phyloP scores from a whole-genome alignment of 2,113 vertebrate species.

The Sterrhoptilus dennistouni region DNA sequence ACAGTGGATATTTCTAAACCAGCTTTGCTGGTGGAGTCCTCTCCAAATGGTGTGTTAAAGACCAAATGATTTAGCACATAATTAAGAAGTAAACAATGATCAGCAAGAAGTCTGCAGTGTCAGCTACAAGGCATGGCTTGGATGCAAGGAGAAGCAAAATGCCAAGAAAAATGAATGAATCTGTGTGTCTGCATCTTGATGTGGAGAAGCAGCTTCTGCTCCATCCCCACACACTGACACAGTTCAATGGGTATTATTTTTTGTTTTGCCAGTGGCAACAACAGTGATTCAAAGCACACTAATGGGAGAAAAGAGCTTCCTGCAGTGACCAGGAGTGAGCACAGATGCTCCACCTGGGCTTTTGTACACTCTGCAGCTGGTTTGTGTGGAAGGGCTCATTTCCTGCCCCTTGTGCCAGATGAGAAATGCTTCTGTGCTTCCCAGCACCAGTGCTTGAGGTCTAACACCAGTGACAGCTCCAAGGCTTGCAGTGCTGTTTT shows the following conservation, averaged over 20 bases:
- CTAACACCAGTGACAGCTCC: background rate
- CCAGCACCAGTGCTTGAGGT: background rate
- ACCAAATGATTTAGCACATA: slow-evolving; percentile 28
- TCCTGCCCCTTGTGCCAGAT: background rate
- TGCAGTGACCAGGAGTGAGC: background rate
- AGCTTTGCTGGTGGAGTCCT: background rate
- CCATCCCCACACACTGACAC: background rate
- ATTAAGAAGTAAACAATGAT: background rate
- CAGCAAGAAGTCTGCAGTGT: background rate
- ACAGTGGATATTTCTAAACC: background rate
- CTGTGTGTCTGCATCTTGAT: background rate
- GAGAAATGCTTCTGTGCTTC: background rate
- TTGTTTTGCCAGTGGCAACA: background rate
- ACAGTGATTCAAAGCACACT: background rate
- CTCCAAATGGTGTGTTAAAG: background rate
- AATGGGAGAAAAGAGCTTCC: background rate
- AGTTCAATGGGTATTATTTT: background rate
- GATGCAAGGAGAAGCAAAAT: background rate
- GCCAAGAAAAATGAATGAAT: background rate
- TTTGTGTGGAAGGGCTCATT: background rate
- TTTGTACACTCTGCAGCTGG: background rate
- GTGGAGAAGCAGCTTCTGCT: background rate
- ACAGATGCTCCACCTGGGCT: background rate
- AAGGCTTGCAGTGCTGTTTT: background rate
- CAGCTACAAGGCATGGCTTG: background rate